Base-by-base conservation (phyloP, 1,140 invertebrate species). In the Bacillus rossius region DNA sequence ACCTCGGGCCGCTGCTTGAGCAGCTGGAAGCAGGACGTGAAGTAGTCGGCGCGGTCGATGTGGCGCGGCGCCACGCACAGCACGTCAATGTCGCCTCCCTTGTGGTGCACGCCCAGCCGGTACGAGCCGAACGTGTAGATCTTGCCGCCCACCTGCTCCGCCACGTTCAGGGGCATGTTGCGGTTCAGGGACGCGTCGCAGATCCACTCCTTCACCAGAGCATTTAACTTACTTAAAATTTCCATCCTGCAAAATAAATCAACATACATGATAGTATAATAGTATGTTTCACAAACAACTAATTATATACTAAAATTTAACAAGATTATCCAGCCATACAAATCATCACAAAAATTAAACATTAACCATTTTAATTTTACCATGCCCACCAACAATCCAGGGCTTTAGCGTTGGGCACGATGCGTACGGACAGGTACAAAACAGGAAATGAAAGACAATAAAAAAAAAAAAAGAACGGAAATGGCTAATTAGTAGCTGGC, bases 1-100 rank as follows among this genome's bases (percentile, higher is more conserved):
- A 96, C 93, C 82, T 96, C 92, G 8, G 84, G 77, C 69, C 96
- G 91, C 65, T 86, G 77, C 71, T 91, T 94, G 2, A 99, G 76
- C 47, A 96, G 76, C 49, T 98, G 92, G 73, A 90, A 92, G 76
- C 99, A 99, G 0, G 92, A 89, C 10, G 84, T 78, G 73, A 99
- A 99, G 76, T 99, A 99, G 76, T 99, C 98, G 1, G 79, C 73
- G 47, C 98, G 81, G 65, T 93, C 88, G 47, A 99, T 91, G 74
- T 99, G 96, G 59, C 95, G 80, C 2, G 98, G 98, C 23, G 92
- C 96, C 34, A 99, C 95, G 78, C 96, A 98, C 0, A 99, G 73
- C 0, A 97, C 96, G 80, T 99, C 98, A 70, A 99, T 99, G 86
- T 99, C 98, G 67, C 96, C 97, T 42, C 96, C 94, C 81, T 89